Evolutionary conservation across 2,113 vertebrate genomes (phyloP), one percentile per base, ranked within the genome.

Genomic region (Strigops habroptila): DNA sequence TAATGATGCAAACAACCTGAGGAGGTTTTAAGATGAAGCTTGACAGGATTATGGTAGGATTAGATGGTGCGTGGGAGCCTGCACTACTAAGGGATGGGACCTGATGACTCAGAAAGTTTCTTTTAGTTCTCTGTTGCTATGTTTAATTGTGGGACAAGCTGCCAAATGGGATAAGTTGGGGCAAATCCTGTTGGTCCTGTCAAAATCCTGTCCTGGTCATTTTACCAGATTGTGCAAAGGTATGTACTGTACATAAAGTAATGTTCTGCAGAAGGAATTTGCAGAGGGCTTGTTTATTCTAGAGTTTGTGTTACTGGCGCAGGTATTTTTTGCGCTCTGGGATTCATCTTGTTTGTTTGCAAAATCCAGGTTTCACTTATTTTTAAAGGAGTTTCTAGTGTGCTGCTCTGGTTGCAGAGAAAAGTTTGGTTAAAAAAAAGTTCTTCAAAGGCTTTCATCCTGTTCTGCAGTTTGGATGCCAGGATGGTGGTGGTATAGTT

Each of bases 401-500:
- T 1, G 9, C 43, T 8, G 14, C 16, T 76, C 41, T 37, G 25
- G 5, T 62, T 75, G 69, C 65, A 75, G 48, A 16, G 51, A 27
- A 27, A 10, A 70, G 16, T 28, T 70, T 22, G 33, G 22, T 59
- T 59, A 3, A 44, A 35, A 15, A 39, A 51, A 14, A 2, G 4
- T 39, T 75, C 6, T 70, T n/a, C 39, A 22, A 46, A 63, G 63
- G 21, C 23, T 93, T 79, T 51, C 1, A 18, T 68, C 44, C 33
- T 48, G 31, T 82, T 33, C 11, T 0, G 0, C 14, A 5, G 33
- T 37, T 51, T 31, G 63, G 37, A 12, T 49, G n/a, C 41, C 59
- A 51, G 68, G n/a, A 8, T 21, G 55, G 60, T 18, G 52, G 65
- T 70, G 68, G 52, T 67, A n/a, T 59, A 18, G 22, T 52, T 70